Percentiles rank a stretch among this genome's conserved stretches.
Conservation (phyloP, 2,113 vertebrate genomes). For the Takifugu bimaculatus region DNA sequence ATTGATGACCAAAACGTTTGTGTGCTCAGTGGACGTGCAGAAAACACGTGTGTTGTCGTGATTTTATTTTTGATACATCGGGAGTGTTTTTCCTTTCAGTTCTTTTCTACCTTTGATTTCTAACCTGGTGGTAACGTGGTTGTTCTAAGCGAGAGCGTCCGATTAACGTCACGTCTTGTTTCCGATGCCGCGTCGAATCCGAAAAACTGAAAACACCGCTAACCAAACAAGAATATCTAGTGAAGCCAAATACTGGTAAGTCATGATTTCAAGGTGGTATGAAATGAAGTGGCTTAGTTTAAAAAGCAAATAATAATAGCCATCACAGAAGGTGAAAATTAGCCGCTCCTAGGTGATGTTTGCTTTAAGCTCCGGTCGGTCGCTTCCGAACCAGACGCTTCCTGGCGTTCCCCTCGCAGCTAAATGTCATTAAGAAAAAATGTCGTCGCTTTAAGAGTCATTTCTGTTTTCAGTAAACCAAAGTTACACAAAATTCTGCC, state of each 20-base stretch:
- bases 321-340: slow-evolving; percentile 81
- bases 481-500: slow-evolving; percentile 99
- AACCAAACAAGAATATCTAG: slow-evolving; percentile 99
- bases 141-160: slow-evolving; percentile 86
- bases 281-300: slow-evolving; percentile 96
- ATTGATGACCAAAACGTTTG: slow-evolving; percentile 94
- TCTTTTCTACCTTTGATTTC: slow-evolving; percentile 67
- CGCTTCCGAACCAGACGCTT: slow-evolving; percentile 45
- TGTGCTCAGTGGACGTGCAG: slow-evolving; percentile 96
- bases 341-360: slow-evolving; percentile 72
- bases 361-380: slow-evolving; percentile 61
- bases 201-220: slow-evolving; percentile 94
- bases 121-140: slow-evolving; percentile 90
- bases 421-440: slow-evolving; percentile 74
- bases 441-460: slow-evolving; percentile 81
- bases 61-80: slow-evolving; percentile 41
- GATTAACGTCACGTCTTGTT: slow-evolving; percentile 25
- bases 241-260: slow-evolving; percentile 91
- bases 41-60: slow-evolving; percentile 88
- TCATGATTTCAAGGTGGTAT: slow-evolving; percentile 96
- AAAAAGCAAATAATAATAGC: slow-evolving; percentile 94
- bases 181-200: slow-evolving; percentile 85
- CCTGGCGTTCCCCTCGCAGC: slow-evolving; percentile 28
- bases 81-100: slow-evolving; percentile 65
- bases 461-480: slow-evolving; percentile 98